Conservation (phyloP, 2,888 invertebrate genomes). For the Heliconius hortense region DNA sequence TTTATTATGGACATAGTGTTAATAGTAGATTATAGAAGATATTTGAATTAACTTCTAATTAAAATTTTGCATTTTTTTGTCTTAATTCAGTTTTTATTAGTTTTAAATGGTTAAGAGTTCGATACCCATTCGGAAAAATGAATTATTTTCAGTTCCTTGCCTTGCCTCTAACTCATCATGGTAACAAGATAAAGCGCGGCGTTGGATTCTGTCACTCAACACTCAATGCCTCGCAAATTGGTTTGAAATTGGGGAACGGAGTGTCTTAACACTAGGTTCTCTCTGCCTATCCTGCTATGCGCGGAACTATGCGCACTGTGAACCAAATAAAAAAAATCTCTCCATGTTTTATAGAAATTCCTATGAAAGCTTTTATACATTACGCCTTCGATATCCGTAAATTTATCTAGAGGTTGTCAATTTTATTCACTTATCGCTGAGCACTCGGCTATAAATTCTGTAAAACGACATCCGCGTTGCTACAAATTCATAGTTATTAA, state of each 20-base stretch:
- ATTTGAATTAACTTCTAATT: neutral
- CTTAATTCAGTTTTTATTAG: too few species aligned
- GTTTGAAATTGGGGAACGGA: too few species aligned
- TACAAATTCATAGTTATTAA: conserved; percentile 24
- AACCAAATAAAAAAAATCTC: neutral
- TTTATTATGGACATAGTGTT: neutral
- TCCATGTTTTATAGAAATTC: neutral
- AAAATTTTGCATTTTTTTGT: too few species aligned
- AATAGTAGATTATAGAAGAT: neutral
- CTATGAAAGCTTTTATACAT: conserved; percentile 16
- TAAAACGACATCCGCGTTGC: conserved; percentile 22
- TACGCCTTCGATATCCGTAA: conserved; percentile 17
- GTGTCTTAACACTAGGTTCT: too few species aligned
- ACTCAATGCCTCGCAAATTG: too few species aligned
- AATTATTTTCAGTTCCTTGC: too few species aligned
- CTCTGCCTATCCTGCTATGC: too few species aligned
- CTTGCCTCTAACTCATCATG: too few species aligned
- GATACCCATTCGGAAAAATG: too few species aligned
- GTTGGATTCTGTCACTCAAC: too few species aligned
- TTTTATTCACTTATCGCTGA: conserved; percentile 31
- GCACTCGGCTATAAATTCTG: conserved; percentile 28
- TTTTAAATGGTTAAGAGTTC: too few species aligned
- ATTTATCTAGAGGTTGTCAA: conserved; percentile 26
- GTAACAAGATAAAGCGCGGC: too few species aligned
- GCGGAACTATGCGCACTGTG: neutral